These are phyloP conservation scores for Oncorhynchus nerka DNA, from an alignment of 2,113 vertebrate genomes.

Conservation along the genomic window DNA sequence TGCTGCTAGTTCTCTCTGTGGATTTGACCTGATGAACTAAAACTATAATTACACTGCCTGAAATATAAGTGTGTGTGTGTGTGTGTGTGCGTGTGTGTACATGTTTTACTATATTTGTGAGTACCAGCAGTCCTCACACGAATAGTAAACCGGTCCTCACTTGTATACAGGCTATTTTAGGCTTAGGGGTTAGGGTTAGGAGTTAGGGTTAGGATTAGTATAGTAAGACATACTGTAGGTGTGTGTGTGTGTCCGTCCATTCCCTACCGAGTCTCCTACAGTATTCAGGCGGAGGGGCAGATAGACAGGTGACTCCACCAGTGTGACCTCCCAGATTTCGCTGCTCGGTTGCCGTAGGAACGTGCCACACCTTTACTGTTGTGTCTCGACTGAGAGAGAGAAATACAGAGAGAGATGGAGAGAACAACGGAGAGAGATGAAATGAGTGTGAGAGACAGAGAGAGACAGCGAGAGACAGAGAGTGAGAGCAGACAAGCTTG, in stretches of 20 bases:
- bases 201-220: too few relatives aligned
- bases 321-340: constrained; percentile 80
- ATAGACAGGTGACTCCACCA: constrained; percentile 75
- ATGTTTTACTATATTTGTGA: too few relatives aligned
- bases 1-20: constrained; percentile 48
- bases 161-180: too few relatives aligned
- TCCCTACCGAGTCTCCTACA: constrained; percentile 72
- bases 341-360: constrained; percentile 78
- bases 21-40: constrained; percentile 58
- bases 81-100: constrained; percentile 1
- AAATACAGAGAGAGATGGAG: not conserved
- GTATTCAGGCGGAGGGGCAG: constrained; percentile 69
- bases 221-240: not conserved
- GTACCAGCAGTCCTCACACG: too few relatives aligned
- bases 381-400: constrained; percentile 71
- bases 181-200: too few relatives aligned
- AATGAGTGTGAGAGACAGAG: not conserved
- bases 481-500: constrained; percentile 38
- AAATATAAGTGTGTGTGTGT: constrained; percentile 1
- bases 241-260: constrained; percentile 7
- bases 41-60: constrained; percentile 59
- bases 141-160: too few relatives aligned
- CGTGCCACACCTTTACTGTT: constrained; percentile 80
- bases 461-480: constrained; percentile 2
- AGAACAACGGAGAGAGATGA: not conserved